Percentiles rank a stretch among this genome's conserved stretches.
Conservation (phyloP, 2,888 invertebrate genomes). For the Panopea generosa region DNA sequence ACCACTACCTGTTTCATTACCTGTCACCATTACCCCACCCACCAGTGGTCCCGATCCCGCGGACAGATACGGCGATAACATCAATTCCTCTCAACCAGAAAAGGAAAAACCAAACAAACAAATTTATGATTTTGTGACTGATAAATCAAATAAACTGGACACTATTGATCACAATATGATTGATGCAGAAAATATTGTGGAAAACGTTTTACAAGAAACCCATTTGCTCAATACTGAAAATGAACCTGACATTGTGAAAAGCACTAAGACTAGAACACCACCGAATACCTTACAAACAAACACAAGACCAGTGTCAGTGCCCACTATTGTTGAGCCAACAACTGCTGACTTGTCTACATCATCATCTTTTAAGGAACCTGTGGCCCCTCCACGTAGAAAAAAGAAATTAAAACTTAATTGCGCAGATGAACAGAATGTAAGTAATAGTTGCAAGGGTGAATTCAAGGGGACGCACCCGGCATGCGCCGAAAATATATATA, state of each 20-base stretch:
- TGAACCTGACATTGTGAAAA: slow-evolving; percentile 97
- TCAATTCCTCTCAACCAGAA: slow-evolving; percentile 56
- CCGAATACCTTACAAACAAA: slow-evolving; percentile 66
- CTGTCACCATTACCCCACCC: background rate
- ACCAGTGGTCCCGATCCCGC: slow-evolving; percentile 8
- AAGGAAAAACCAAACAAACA: slow-evolving; percentile 61
- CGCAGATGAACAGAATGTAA: slow-evolving; percentile 11
- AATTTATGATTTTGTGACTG: slow-evolving; percentile 51
- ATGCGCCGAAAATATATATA: too few species aligned
- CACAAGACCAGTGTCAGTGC: slow-evolving; percentile 8
- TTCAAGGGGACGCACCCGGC: too few species aligned
- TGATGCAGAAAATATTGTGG: slow-evolving; percentile 66
- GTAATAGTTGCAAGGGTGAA: too few species aligned
- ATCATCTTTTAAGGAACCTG: slow-evolving; percentile 54
- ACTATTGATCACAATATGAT: slow-evolving; percentile 50
- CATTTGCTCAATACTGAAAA: slow-evolving; percentile 61
- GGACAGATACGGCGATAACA: slow-evolving; percentile 51
- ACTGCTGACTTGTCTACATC: background rate
- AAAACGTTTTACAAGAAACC: slow-evolving; percentile 72
- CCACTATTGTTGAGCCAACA: background rate
- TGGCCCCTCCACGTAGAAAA: slow-evolving; percentile 79
- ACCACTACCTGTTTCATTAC: background rate
- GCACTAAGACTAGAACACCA: slow-evolving; percentile 89
- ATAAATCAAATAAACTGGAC: slow-evolving; percentile 18
- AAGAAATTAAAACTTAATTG: slow-evolving; percentile 72